Evolutionary conservation across 2,888 invertebrate genomes (phyloP).

Genomic region (Cephus nigrinus): DNA sequence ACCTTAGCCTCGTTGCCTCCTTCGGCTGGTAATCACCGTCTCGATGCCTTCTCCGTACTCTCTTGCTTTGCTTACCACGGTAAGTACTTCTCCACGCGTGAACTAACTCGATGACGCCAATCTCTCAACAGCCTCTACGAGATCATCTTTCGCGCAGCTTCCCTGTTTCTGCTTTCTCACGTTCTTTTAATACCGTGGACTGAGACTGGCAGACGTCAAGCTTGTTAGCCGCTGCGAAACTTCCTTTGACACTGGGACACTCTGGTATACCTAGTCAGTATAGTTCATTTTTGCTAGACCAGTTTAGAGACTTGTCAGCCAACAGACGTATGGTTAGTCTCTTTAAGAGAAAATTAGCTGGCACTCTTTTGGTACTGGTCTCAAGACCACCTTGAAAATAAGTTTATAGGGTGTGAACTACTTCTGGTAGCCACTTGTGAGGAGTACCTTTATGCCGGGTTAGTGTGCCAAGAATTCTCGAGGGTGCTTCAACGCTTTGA

Average conservation of each 20-base stretch:
- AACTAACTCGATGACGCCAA: not conserved
- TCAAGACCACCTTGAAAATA: not conserved
- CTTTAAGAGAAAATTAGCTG: not conserved
- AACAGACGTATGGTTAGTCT: not conserved
- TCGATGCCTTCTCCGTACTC: not conserved
- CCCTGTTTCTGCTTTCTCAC: not conserved
- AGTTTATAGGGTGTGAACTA: not conserved
- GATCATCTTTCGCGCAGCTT: not conserved
- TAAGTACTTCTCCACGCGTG: not conserved
- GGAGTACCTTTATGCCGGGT: not conserved
- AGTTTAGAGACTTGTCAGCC: not conserved
- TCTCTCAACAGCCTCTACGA: not conserved
- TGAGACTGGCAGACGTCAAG: not conserved
- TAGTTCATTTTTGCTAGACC: not conserved
- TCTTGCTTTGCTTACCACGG: not conserved
- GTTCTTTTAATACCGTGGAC: not conserved
- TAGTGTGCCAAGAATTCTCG: not conserved
- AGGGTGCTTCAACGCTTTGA: not conserved
- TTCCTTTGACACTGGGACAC: not conserved
- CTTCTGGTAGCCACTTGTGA: not conserved
- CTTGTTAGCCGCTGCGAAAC: not conserved
- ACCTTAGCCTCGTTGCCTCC: slow-evolving; percentile 47
- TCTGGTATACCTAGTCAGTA: not conserved
- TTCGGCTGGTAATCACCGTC: slow-evolving; percentile 13
- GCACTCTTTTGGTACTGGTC: not conserved